These are phyloP conservation scores for Ceyx cyanopectus DNA, from an alignment of 2,113 vertebrate genomes.

Conservation along the genomic window DNA sequence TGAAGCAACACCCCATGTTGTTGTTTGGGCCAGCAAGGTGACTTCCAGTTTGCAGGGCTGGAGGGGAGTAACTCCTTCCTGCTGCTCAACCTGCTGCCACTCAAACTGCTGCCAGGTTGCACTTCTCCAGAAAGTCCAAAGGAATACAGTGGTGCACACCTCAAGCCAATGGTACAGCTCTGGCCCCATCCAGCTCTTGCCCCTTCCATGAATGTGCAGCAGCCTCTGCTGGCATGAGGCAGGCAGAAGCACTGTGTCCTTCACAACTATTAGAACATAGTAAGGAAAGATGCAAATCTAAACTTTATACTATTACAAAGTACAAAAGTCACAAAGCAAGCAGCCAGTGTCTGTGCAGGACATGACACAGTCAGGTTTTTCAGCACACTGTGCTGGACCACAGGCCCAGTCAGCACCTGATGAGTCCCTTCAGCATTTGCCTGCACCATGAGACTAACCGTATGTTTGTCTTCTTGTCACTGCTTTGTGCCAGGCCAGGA, in stretches of 20 bases:
- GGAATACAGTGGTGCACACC: neutral
- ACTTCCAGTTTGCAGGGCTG: neutral
- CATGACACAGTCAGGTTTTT: neutral
- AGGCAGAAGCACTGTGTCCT: neutral
- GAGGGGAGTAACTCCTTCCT: neutral
- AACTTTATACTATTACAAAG: neutral
- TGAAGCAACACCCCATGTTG: accelerated
- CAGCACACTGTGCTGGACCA: neutral
- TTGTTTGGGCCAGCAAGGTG: neutral
- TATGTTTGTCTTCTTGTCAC: neutral
- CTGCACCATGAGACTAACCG: accelerated
- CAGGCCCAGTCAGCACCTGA: accelerated
- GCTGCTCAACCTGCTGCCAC: neutral
- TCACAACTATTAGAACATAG: neutral
- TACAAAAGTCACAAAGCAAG: neutral
- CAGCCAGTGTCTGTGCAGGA: accelerated
- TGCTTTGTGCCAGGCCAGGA: neutral
- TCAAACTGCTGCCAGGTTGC: neutral
- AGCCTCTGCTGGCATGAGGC: neutral
- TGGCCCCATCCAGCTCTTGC: neutral
- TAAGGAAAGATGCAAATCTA: neutral
- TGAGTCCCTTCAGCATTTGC: accelerated
- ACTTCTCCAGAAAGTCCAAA: neutral
- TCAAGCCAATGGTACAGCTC: neutral
- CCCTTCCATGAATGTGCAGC: neutral